Conservation (phyloP, 30 jellyfish, hydroid and myxozoan species). For the Hydractinia symbiolongicarpus region DNA sequence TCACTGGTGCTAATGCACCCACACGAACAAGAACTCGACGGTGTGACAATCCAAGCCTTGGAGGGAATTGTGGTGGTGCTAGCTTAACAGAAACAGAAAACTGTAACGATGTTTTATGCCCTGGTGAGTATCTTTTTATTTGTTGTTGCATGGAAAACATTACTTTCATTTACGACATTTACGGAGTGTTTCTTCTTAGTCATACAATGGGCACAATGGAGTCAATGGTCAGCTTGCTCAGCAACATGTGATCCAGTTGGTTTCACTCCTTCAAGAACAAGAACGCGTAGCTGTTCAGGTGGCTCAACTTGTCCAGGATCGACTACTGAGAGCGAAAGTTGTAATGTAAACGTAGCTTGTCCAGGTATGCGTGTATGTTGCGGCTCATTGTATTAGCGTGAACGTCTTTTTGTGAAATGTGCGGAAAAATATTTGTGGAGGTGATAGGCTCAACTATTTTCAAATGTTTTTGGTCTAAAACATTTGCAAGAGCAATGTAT, state of each 20-base stretch:
- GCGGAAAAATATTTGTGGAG: too few relatives aligned
- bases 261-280: neutral
- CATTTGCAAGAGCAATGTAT: too few relatives aligned
- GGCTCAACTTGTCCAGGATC: neutral
- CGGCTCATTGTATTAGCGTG: too few relatives aligned
- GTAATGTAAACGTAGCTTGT: slow-evolving; percentile 15
- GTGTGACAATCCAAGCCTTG: neutral
- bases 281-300: neutral
- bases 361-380: neutral
- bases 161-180: too few relatives aligned
- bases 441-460: too few relatives aligned
- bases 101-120: slow-evolving; percentile 19
- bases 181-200: too few relatives aligned
- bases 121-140: neutral
- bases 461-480: too few relatives aligned
- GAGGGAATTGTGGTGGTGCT: slow-evolving; percentile 27
- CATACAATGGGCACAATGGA: neutral
- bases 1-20: neutral
- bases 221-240: neutral
- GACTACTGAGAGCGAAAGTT: neutral
- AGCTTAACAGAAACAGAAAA: neutral
- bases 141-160: too few relatives aligned
- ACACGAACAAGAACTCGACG: neutral
- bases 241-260: neutral
- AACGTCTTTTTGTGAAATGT: too few relatives aligned